Conservation (phyloP, 2,113 vertebrate genomes). For the Barnardius zonarius region DNA sequence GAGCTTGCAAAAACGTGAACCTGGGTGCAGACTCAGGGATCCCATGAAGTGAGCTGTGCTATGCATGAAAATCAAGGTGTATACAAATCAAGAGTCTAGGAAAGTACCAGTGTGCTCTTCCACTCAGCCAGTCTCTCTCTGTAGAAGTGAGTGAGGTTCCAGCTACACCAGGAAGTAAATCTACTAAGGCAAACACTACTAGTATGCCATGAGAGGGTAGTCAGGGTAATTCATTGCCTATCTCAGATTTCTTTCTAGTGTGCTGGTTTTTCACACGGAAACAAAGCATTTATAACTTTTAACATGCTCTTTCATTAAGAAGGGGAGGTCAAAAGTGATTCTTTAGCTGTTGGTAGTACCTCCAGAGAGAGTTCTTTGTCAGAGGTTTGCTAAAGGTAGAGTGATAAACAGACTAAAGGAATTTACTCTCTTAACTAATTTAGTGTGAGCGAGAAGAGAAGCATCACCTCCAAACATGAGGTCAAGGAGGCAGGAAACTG, state of each 20-base stretch:
- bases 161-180: neutral
- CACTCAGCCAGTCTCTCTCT: neutral
- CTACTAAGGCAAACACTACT: neutral
- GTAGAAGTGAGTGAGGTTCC: neutral
- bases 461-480: accelerated
- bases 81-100: accelerated
- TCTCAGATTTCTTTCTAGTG: neutral
- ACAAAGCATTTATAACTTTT: neutral
- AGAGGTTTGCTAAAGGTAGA: neutral
- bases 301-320: neutral
- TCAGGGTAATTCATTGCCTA: neutral
- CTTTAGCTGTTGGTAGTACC: neutral
- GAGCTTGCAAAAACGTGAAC: neutral
- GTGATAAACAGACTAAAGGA: neutral
- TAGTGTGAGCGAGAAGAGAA: neutral
- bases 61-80: accelerated
- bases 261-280: neutral
- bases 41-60: neutral
- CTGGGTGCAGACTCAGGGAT: neutral
- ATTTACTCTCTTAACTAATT: neutral
- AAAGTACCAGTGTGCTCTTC: neutral
- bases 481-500: neutral
- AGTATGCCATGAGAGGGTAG: neutral
- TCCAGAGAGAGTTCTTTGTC: neutral
- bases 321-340: accelerated